phyloP scores from a whole-genome alignment of 2,797 vertebrate genomes.

The Odontamblyopus rebecca region DNA sequence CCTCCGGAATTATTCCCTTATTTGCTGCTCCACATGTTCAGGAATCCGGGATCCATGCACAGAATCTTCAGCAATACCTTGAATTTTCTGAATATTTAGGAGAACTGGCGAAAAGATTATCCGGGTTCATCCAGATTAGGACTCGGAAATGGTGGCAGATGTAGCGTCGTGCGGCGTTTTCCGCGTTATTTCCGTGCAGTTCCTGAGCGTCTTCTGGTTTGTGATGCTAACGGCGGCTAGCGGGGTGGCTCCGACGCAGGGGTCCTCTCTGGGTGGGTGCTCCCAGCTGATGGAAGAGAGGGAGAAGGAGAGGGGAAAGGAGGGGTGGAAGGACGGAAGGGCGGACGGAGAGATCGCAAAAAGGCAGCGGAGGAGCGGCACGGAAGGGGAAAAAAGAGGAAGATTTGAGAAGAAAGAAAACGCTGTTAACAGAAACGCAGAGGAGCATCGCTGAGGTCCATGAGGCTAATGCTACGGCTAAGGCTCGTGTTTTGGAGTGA shows the following conservation, averaged over 20 bases:
- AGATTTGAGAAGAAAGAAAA: conserved; percentile 14
- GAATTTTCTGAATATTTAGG: too few relatives aligned
- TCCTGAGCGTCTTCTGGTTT: conserved; percentile 15
- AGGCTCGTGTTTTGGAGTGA: conserved; percentile 67
- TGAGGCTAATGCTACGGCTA: conserved; percentile 61
- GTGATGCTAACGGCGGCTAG: conserved; percentile 57
- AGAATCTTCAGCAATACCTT: too few relatives aligned
- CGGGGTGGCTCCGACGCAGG: conserved; percentile 63
- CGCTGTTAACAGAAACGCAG: conserved; percentile 24
- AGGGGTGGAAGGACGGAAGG: conserved; percentile 31
- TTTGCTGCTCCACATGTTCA: too few relatives aligned
- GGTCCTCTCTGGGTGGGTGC: conserved; percentile 58
- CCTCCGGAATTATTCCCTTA: too few relatives aligned
- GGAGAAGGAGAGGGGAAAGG: conserved; percentile 39
- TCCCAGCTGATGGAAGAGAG: conserved; percentile 56
- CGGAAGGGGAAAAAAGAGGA: background rate
- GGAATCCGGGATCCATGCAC: too few relatives aligned
- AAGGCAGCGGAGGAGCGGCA: conserved; percentile 18
- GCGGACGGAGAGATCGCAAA: conserved; percentile 44
- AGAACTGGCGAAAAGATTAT: too few relatives aligned
- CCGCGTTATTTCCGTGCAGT: too few relatives aligned
- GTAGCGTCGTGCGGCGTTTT: background rate
- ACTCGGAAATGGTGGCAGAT: too few relatives aligned
- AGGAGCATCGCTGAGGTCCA: conserved; percentile 61
- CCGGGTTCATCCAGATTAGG: too few relatives aligned